These are phyloP conservation scores for Ptychobarbus kaznakovi DNA, from an alignment of 2,797 vertebrate genomes.

Conservation along the genomic window DNA sequence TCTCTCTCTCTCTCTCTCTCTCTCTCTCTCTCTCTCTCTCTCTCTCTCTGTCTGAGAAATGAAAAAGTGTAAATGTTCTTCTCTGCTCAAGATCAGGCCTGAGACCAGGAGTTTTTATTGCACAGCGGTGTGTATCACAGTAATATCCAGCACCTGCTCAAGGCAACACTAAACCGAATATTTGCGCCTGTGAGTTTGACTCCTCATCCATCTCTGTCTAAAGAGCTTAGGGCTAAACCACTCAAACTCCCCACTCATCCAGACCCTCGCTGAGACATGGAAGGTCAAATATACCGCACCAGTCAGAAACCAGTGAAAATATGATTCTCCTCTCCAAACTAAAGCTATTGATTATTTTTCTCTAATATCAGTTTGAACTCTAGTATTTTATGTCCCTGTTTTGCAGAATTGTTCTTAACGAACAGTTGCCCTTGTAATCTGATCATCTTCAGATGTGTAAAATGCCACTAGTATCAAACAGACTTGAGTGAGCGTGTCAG, in stretches of 20 bases:
- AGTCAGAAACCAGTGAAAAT: constrained; percentile 26
- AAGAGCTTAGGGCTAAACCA: constrained; percentile 47
- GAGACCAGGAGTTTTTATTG: constrained; percentile 37
- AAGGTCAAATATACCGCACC: constrained; percentile 24
- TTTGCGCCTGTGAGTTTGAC: constrained; percentile 30
- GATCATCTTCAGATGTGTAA: constrained; percentile 30
- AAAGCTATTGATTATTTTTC: neutral
- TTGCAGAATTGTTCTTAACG: neutral
- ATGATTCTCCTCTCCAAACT: constrained; percentile 21
- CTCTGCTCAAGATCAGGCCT: constrained; percentile 3
- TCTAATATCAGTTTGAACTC: constrained; percentile 33
- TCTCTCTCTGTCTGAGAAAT: neutral
- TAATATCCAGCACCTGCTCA: constrained; percentile 47
- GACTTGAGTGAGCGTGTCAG: constrained; percentile 15
- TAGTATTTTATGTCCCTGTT: constrained; percentile 1
- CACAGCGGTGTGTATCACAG: constrained; percentile 40
- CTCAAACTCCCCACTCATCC: constrained; percentile 16
- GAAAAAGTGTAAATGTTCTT: constrained; percentile 30
- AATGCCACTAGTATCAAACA: constrained; percentile 35
- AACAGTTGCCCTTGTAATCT: constrained; percentile 35
- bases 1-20: no score
- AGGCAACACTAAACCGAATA: constrained; percentile 45
- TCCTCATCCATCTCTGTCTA: constrained; percentile 53
- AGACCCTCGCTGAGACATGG: constrained; percentile 25
- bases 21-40: no score